phyloP scores from a whole-genome alignment of 2,797 vertebrate genomes.

The Gymnocypris eckloni region DNA sequence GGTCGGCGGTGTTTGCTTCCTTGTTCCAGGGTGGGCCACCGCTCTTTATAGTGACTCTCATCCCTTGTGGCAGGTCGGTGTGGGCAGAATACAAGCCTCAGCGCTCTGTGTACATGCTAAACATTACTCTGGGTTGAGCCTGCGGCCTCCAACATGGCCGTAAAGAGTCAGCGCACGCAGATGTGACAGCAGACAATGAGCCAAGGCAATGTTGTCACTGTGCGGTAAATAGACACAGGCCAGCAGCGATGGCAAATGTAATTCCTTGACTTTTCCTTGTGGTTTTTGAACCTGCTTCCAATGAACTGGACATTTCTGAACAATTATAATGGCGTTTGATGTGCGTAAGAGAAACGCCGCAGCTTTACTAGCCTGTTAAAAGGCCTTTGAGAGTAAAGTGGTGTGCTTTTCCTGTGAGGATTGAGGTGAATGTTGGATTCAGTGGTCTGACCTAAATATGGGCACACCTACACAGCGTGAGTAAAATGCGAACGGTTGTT shows the following conservation, averaged over 20 bases:
- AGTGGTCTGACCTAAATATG: not conserved
- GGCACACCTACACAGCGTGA: constrained; percentile 56
- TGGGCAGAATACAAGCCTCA: constrained; percentile 33
- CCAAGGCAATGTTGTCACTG: constrained; percentile 24
- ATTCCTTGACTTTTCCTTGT: constrained; percentile 28
- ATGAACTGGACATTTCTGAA: constrained; percentile 39
- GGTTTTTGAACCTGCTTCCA: constrained; percentile 53
- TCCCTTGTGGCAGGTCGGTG: constrained; percentile 37
- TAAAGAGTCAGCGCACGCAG: not conserved
- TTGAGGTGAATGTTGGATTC: constrained; percentile 1
- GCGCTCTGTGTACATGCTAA: constrained; percentile 31
- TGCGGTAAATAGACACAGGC: constrained; percentile 27
- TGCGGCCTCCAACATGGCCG: constrained; percentile 19
- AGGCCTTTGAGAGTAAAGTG: not conserved
- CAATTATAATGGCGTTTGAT: constrained; percentile 31
- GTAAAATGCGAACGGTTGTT: constrained; percentile 44
- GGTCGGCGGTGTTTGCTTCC: constrained; percentile 52
- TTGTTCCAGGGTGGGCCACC: constrained; percentile 23
- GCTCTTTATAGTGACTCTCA: constrained; percentile 9
- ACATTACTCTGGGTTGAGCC: constrained; percentile 39
- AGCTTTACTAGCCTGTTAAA: constrained; percentile 43
- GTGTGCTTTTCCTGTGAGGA: not conserved
- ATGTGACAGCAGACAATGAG: constrained; percentile 40
- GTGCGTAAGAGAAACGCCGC: not conserved
- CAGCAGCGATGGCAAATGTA: constrained; percentile 8